Evolutionary conservation across 2,797 vertebrate genomes (phyloP).

Genomic region (Characodon lateralis): DNA sequence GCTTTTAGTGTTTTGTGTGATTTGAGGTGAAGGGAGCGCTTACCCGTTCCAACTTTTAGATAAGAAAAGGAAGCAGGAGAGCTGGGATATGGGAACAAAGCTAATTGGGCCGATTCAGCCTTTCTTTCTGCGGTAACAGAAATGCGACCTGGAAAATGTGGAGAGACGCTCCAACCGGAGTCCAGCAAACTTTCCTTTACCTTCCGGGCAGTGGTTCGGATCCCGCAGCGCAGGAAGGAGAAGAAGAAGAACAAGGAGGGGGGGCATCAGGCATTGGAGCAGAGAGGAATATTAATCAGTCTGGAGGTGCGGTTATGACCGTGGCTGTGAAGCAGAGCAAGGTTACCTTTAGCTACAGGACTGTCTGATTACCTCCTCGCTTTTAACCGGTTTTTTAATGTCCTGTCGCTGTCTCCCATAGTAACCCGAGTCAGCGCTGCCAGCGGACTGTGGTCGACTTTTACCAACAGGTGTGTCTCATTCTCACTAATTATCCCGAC

Average conservation of each 20-base stretch:
- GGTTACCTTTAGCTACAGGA: neutral
- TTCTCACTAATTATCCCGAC: neutral
- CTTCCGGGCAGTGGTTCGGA: slow-evolving; percentile 64
- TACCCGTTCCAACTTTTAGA: neutral
- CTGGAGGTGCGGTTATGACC: neutral
- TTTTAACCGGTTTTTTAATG: neutral
- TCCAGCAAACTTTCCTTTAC: slow-evolving; percentile 57
- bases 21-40: neutral
- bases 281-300: neutral
- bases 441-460: slow-evolving; percentile 11
- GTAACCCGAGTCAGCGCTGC: neutral
- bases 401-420: slow-evolving; percentile 1
- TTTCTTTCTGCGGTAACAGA: slow-evolving; percentile 29
- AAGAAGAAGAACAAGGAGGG: slow-evolving; percentile 4
- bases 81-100: neutral
- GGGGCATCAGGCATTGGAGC: neutral
- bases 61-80: neutral
- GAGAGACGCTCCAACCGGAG: slow-evolving; percentile 34
- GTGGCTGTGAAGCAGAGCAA: neutral
- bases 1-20: neutral
- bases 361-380: neutral
- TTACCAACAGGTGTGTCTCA: slow-evolving; percentile 48
- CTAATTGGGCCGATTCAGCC: neutral
- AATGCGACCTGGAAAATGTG: slow-evolving; percentile 71
- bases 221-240: slow-evolving; percentile 25